A percentile compares a stretch with the other conserved stretches of the same genome.
These are phyloP conservation scores for Trinectes maculatus DNA, from an alignment of 2,113 vertebrate species.

Conservation along the genomic window DNA sequence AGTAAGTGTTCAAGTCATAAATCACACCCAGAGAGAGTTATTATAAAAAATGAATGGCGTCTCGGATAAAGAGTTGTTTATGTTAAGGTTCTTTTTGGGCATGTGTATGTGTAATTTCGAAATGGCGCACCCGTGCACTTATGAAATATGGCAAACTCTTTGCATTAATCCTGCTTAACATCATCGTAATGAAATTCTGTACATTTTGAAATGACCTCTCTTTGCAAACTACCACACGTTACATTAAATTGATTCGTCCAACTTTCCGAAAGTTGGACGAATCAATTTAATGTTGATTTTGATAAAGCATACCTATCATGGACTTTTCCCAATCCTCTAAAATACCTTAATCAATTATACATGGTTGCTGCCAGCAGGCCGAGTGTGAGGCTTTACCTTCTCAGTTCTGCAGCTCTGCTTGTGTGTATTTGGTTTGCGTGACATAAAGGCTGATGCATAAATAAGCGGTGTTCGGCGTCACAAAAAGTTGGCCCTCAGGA, in stretches of 20 bases:
- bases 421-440: conserved; percentile 17
- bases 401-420: conserved; percentile 11
- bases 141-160: background rate
- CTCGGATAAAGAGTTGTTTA: no score
- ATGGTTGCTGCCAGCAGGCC: conserved; percentile 43
- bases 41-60: background rate
- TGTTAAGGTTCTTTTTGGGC: no score
- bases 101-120: no score
- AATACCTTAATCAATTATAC: conserved; percentile 57
- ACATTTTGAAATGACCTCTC: conserved; percentile 4
- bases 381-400: conserved; percentile 19
- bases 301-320: conserved; percentile 40
- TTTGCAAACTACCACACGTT: background rate
- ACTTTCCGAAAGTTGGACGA: conserved; percentile 26
- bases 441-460: background rate
- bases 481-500: no score
- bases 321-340: conserved; percentile 41
- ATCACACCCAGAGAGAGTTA: conserved; percentile 25
- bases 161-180: background rate
- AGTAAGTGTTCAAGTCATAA: conserved; percentile 15
- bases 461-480: background rate
- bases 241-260: conserved; percentile 13
- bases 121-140: background rate
- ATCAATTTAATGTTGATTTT: conserved; percentile 38
- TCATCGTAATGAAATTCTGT: conserved; percentile 11